phyloP scores from a whole-genome alignment of 2,797 vertebrate species.

The Neostethus bicornis region DNA sequence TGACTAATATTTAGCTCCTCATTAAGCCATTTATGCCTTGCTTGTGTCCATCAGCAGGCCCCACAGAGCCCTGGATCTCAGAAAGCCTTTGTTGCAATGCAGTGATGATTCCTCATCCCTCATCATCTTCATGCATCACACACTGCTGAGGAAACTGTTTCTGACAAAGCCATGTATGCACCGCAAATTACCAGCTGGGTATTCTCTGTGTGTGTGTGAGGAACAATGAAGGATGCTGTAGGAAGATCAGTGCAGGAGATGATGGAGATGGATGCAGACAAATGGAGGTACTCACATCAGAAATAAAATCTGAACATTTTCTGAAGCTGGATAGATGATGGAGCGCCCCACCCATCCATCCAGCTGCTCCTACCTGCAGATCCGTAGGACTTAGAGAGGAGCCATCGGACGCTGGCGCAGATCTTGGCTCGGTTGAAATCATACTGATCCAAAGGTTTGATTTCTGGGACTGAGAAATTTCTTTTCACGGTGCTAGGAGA shows the following conservation, averaged over 20 bases:
- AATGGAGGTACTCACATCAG: conserved; percentile 18
- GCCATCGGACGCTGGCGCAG: conserved; percentile 87
- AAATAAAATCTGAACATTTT: conserved; percentile 9
- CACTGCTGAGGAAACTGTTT: conserved; percentile 20
- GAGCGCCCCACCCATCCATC: conserved; percentile 64
- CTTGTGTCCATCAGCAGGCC: conserved; percentile 16
- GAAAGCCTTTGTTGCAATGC: conserved; percentile 63
- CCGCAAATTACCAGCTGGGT: conserved; percentile 4
- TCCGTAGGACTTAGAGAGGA: conserved; percentile 84
- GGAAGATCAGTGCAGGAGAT: not conserved
- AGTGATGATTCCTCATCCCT: conserved; percentile 26
- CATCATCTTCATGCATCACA: conserved; percentile 14
- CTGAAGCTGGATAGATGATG: conserved; percentile 21
- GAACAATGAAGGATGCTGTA: not conserved
- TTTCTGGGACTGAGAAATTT: conserved; percentile 86
- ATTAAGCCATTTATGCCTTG: not conserved
- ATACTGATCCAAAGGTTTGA: conserved; percentile 89
- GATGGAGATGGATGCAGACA: conserved; percentile 6
- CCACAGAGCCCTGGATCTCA: conserved; percentile 11
- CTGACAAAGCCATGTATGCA: conserved; percentile 13
- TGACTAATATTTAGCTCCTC: too few relatives aligned
- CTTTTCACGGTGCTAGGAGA: conserved; percentile 75
- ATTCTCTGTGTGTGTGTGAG: not conserved
- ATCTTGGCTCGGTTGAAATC: conserved; percentile 85
- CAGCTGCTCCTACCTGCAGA: conserved; percentile 79